Evolutionary conservation across 2,113 vertebrate genomes (phyloP).

Genomic region (Agapornis roseicollis): DNA sequence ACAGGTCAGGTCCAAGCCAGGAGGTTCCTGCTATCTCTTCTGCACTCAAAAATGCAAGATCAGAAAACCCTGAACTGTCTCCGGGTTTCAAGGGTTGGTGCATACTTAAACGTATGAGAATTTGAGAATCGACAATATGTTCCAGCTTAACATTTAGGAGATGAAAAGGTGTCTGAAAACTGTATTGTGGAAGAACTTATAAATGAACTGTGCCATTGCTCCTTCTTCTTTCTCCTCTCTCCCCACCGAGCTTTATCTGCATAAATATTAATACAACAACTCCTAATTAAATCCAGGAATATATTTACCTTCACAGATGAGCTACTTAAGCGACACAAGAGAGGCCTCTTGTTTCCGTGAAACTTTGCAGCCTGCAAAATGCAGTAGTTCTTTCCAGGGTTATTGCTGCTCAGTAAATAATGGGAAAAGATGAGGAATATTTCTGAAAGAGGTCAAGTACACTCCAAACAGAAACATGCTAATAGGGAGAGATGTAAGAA

Average conservation of each 20-base stretch:
- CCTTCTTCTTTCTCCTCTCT: not conserved
- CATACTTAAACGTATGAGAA: not conserved
- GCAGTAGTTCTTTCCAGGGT: slow-evolving; percentile 13
- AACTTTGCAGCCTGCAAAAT: slow-evolving; percentile 57
- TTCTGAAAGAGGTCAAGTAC: slow-evolving; percentile 68
- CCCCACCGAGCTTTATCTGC: not conserved
- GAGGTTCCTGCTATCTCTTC: not conserved
- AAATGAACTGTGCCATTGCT: not conserved
- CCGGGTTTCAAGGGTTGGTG: not conserved
- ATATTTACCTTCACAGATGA: slow-evolving; percentile 59
- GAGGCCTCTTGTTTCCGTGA: slow-evolving; percentile 17
- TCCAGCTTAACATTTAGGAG: not conserved
- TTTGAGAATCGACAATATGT: not conserved
- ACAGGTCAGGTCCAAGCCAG: not conserved
- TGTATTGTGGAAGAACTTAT: not conserved
- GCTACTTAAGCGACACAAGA: slow-evolving; percentile 49
- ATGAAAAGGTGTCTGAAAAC: not conserved
- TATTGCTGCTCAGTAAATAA: slow-evolving; percentile 61
- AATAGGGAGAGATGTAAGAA: slow-evolving; percentile 60
- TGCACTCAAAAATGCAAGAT: not conserved
- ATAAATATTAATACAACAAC: slow-evolving; percentile 59
- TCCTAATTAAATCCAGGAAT: slow-evolving; percentile 59
- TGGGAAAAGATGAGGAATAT: slow-evolving; percentile 60
- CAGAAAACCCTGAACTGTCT: not conserved
- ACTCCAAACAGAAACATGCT: slow-evolving; percentile 64